Percentiles rank a stretch among this genome's conserved stretches.
phyloP scores from a whole-genome alignment of 2,888 invertebrate species.

The Drosophila subsilvestris region DNA sequence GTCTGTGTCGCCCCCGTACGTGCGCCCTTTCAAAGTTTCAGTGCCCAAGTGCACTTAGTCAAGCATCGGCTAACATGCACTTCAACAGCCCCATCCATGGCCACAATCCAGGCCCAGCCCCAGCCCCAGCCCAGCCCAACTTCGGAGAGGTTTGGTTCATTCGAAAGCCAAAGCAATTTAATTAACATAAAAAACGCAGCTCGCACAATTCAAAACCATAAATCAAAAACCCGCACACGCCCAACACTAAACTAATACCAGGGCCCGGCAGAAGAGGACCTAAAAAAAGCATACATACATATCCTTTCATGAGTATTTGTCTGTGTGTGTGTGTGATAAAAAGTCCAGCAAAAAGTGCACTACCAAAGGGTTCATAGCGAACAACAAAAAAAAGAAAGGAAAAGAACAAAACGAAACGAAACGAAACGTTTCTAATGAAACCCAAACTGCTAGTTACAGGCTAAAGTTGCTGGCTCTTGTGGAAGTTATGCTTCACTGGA shows the following conservation, averaged over 20 bases:
- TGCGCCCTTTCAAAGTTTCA: background rate
- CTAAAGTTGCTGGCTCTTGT: conserved; percentile 20
- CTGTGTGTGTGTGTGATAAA: conserved; percentile 23
- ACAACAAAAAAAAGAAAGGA: background rate
- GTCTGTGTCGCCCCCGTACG: background rate
- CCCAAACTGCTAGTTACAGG: conserved; percentile 37
- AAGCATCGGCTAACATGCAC: conserved; percentile 39
- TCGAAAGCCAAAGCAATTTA: conserved; percentile 61
- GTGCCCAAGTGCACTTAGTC: conserved; percentile 40
- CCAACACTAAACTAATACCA: conserved; percentile 54
- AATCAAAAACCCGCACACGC: conserved; percentile 67
- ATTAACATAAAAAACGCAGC: conserved; percentile 73
- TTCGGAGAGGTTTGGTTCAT: conserved; percentile 6
- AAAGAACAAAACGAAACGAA: too few species aligned
- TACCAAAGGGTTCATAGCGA: background rate
- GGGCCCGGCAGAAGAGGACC: conserved; percentile 2
- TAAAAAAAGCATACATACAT: conserved; percentile 11
- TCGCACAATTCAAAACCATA: conserved; percentile 61
- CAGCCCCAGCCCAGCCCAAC: background rate
- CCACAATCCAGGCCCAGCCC: background rate
- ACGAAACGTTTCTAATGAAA: conserved; percentile 34
- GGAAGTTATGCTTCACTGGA: conserved; percentile 27
- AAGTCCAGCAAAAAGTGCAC: conserved; percentile 32
- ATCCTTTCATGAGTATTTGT: background rate
- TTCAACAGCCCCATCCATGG: conserved; percentile 10